phyloP scores from a whole-genome alignment of 2,113 vertebrate species.

The Sterna hirundo region DNA sequence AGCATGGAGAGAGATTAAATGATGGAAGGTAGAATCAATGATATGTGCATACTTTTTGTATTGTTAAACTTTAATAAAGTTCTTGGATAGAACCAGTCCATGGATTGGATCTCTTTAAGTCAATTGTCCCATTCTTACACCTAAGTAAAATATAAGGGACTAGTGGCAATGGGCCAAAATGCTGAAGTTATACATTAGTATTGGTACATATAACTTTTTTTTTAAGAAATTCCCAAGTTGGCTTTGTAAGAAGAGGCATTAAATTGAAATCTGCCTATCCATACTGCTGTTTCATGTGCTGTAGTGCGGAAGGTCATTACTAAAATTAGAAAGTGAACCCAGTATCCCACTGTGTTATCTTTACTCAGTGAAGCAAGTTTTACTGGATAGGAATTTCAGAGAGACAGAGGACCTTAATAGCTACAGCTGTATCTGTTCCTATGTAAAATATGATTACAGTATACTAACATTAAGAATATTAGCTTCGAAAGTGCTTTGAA shows the following conservation, averaged over 20 bases:
- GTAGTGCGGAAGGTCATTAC: background rate
- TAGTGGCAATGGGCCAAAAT: background rate
- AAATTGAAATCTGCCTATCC: background rate
- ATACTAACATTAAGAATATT: background rate
- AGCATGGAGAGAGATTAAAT: background rate
- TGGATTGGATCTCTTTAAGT: background rate
- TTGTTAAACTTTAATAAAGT: background rate
- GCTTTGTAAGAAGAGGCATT: background rate
- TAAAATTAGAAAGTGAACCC: background rate
- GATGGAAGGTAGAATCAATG: background rate
- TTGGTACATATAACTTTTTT: too few relatives aligned
- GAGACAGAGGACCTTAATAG: background rate
- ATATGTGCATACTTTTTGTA: background rate
- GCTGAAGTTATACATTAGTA: background rate
- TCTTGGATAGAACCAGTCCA: background rate
- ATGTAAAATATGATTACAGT: background rate
- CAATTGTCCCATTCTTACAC: background rate
- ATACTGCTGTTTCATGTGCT: background rate
- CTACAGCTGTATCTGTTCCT: background rate
- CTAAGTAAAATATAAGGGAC: background rate
- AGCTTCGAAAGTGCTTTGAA: background rate
- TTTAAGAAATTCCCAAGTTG: background rate
- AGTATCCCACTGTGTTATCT: background rate
- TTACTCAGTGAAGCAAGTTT: background rate
- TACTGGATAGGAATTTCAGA: background rate